Conservation (phyloP, 2,797 vertebrate species). For the Rhinoraja longicauda region DNA sequence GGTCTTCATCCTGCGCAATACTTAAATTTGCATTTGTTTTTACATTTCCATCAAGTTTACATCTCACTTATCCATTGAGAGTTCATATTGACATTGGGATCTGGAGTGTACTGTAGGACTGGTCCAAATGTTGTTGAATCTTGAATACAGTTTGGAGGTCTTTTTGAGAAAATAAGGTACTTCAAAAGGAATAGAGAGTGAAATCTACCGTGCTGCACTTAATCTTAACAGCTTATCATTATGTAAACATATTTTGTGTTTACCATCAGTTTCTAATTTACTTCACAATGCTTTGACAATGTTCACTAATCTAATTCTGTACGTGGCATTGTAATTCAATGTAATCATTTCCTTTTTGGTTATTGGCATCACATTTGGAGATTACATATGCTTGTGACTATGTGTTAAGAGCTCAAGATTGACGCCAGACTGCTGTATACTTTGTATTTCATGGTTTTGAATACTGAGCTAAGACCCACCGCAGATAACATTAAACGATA, state of each 20-base stretch:
- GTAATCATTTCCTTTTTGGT: conserved; percentile 70
- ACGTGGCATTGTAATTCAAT: conserved; percentile 68
- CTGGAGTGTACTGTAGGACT: not conserved
- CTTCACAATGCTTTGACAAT: conserved; percentile 43
- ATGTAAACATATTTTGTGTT: conserved; percentile 36
- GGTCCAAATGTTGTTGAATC: not conserved
- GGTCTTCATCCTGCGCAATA: too few species aligned
- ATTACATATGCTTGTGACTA: conserved; percentile 64
- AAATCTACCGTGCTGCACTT: conserved; percentile 26
- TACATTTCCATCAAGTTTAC: not conserved
- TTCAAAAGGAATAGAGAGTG: not conserved
- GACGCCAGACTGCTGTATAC: conserved; percentile 55
- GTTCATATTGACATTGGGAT: not conserved
- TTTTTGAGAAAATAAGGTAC: conserved; percentile 1
- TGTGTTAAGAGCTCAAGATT: conserved; percentile 54
- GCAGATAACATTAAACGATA: conserved; percentile 46
- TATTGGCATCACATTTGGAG: conserved; percentile 58
- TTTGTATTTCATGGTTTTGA: conserved; percentile 53
- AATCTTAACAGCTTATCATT: conserved; percentile 37
- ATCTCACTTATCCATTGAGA: too few species aligned
- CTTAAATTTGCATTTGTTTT: not conserved
- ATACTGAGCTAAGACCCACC: conserved; percentile 52
- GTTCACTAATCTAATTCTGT: conserved; percentile 63
- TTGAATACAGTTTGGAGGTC: not conserved
- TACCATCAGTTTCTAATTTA: conserved; percentile 66